A percentile compares a stretch with the other conserved stretches of the same genome.
These are phyloP conservation scores for Luperina nickerlii DNA, from an alignment of 2,888 invertebrate species.

Conservation along the genomic window DNA sequence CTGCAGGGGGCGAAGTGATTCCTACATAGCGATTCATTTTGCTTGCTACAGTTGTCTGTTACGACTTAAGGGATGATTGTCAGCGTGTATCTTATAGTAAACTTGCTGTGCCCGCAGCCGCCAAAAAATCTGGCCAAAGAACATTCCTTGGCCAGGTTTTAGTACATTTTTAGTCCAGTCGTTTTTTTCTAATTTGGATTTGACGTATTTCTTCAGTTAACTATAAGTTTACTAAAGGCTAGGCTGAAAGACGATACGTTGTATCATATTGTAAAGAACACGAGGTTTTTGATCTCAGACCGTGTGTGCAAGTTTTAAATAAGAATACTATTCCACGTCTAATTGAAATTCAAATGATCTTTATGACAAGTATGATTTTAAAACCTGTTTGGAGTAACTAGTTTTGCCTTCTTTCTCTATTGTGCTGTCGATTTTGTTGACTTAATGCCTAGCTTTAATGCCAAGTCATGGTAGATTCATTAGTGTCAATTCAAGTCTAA, in stretches of 20 bases:
- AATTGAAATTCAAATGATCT: slow-evolving; percentile 46
- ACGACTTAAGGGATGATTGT: slow-evolving; percentile 18
- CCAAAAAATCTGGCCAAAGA: background rate
- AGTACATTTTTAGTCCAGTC: background rate
- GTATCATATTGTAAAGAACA: background rate
- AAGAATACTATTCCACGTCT: background rate
- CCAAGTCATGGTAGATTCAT: slow-evolving; percentile 19
- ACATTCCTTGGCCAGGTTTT: no score
- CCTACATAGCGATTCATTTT: slow-evolving; percentile 26
- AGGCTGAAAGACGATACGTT: background rate
- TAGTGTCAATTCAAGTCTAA: slow-evolving; percentile 14
- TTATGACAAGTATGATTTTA: slow-evolving; percentile 25
- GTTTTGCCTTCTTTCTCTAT: slow-evolving; percentile 20
- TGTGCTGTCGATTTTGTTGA: slow-evolving; percentile 33
- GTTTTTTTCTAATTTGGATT: background rate
- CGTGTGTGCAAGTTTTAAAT: background rate
- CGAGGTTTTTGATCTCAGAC: background rate
- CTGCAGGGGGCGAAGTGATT: slow-evolving; percentile 33
- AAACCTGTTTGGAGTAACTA: slow-evolving; percentile 41
- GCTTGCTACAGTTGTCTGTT: slow-evolving; percentile 11
- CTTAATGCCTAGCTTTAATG: slow-evolving; percentile 15
- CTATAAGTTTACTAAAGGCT: background rate
- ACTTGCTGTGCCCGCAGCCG: background rate
- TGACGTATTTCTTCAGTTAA: background rate
- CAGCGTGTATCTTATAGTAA: slow-evolving; percentile 26